Evolutionary conservation across 2,113 vertebrate species (phyloP).

Genomic region (Zapus hudsonius): DNA sequence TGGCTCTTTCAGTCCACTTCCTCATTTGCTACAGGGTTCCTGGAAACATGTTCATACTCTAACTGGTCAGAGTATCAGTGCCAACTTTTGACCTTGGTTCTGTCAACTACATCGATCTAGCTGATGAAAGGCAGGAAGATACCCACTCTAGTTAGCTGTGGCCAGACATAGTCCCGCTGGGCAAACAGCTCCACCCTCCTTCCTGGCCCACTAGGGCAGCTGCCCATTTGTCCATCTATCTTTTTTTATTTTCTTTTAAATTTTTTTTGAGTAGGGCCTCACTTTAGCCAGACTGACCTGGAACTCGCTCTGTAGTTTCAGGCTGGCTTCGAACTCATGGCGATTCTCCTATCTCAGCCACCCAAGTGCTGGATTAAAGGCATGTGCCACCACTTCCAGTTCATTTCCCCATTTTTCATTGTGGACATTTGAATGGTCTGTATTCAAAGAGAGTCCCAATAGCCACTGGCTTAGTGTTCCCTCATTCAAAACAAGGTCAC

Average conservation of each 20-base stretch:
- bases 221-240: neutral
- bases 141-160: neutral
- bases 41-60: neutral
- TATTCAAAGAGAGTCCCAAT: neutral
- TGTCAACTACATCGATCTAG: neutral
- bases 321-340: too few species aligned
- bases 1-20: neutral
- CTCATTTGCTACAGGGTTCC: neutral
- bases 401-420: neutral
- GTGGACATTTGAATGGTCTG: neutral
- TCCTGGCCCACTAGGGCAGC: neutral
- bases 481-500: neutral
- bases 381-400: too few species aligned
- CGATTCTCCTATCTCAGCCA: too few species aligned
- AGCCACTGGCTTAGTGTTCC: neutral
- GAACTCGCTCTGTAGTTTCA: too few species aligned
- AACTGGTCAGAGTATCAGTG: neutral
- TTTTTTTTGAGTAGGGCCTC: too few species aligned
- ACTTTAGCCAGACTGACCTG: too few species aligned
- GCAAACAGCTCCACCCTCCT: neutral
- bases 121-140: neutral
- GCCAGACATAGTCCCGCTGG: neutral
- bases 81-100: neutral
- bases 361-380: too few species aligned
- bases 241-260: neutral